Evolutionary conservation across 1,140 invertebrate species (phyloP), one percentile per base, ranked within the genome.

Genomic region (Drosophila teissieri): DNA sequence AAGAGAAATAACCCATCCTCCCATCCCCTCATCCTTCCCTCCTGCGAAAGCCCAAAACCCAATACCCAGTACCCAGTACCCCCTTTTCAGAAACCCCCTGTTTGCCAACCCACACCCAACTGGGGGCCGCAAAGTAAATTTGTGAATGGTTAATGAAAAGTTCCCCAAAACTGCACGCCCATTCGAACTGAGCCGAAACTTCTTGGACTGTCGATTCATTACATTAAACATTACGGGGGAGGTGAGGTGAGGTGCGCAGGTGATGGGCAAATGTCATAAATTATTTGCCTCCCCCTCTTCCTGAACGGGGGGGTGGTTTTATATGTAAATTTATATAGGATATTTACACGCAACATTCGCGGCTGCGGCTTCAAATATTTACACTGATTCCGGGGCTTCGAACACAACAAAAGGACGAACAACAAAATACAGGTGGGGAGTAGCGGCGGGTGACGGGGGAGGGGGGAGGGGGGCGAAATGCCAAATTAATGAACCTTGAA

Each of bases 131-230:
- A 89, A 89, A 84, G 85, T 74, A 89, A 89, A 89, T 89, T 89
- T 89, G 84, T 89, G 85, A 89, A 89, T 89, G 84, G 84, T 89
- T 89, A 89, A 89, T 90, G 84, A 88, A 88, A 88, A 88, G 80
- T 80, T 27, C 62, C 57, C 62, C 57, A 48, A 69, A 69, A 42
- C 49, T 36, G 3, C 49, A 61, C 42, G 11, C 40, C 62, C 31
- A 31, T 31, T 31, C 2, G 24, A 68, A 60, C 40, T 45, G 55
- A 45, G 60, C 37, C n/a, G 39, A 27, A 56, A 54, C 36, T 44
- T 40, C 61, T 68, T 56, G 74, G 63, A 74, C 77, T 73, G 68
- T 63, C 76, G 37, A 57, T 69, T 88, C 84, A 88, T 88, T 88
- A 88, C 73, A 85, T 79, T 83, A 80, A 89, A 89, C 19, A 19